Evolutionary conservation across 2,113 vertebrate species (phyloP).

Genomic region (Psammodynastes pulverulentus): DNA sequence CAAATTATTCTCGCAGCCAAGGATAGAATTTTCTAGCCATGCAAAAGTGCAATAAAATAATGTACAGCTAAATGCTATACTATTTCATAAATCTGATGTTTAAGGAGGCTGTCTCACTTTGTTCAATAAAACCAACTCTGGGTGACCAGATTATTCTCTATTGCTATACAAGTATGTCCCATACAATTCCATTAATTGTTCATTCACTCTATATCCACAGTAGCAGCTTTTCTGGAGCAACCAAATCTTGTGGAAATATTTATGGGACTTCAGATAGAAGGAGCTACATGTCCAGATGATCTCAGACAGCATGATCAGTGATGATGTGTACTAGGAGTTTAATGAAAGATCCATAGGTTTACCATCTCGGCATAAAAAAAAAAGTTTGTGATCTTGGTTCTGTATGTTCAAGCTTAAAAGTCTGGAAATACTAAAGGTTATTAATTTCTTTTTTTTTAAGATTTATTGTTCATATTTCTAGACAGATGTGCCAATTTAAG

Average conservation of each 20-base stretch:
- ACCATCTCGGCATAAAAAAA: background rate
- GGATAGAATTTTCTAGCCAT: background rate
- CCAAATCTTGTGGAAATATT: background rate
- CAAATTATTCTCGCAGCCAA: background rate
- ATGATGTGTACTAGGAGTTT: background rate
- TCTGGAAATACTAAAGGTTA: background rate
- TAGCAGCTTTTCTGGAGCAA: background rate
- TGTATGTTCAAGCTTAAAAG: background rate
- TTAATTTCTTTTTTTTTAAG: background rate
- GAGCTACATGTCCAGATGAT: background rate
- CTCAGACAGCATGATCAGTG: background rate
- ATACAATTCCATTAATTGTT: background rate
- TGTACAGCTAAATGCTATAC: background rate
- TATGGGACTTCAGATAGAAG: background rate
- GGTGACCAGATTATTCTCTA: background rate
- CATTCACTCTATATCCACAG: background rate
- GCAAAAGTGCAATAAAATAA: background rate
- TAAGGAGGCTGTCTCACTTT: background rate
- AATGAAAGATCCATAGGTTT: background rate
- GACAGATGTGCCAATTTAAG: background rate
- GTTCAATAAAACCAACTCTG: background rate
- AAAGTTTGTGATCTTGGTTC: background rate
- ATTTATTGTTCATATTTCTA: background rate
- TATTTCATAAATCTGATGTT: background rate
- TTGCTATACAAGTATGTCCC: background rate